Evolutionary conservation across 2,888 invertebrate genomes (phyloP), one percentile per base, ranked within the genome.

Genomic region (Cenopis cana): DNA sequence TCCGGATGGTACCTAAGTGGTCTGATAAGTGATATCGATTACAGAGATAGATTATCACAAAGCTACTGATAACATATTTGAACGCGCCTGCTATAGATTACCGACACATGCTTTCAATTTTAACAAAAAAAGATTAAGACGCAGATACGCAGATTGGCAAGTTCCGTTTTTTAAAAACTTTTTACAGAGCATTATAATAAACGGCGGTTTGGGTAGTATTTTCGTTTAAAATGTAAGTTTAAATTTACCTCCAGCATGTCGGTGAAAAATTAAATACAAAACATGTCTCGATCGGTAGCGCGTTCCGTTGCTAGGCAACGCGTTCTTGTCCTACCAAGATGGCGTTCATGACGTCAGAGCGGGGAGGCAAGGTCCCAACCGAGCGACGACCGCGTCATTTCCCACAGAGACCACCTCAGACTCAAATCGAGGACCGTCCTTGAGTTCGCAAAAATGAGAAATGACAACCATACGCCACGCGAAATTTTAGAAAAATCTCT

Each of bases 301-400:
- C 84, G 85, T 82, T 81, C 76, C 81, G 91, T 93, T 91, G 92
- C 93, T 80, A 83, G 82, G 93, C 91, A 91, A 93, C 92, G 87
- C 85, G 85, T 86, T 84, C 86, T 80, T 83, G 85, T 84, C 85
- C 71, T 71, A 54, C 86, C 91, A 93, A 93, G 93, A 93, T 93
- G 93, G 93, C 93, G 91, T 82, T 80, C 83, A 78, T 92, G 90
- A 92, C 93, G 93, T 93, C 91, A 93, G 79, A 78, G 76, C 79
- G 75, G 76, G 83, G 85, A 80, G 85, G 85, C 89, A 89, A 90
- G 90, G 90, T 89, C 88, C 88, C 83, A 78, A 85, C 81, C 86
- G 82, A 80, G 82, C 81, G 83, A 80, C 87, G 86, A 89, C 86
- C 87, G 89, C 89, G 87, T 89, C 89, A 90, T 88, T 91, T 91